These are phyloP conservation scores for Cremastinae sp. DNA, from an alignment of 2,888 invertebrate species.

Conservation along the genomic window DNA sequence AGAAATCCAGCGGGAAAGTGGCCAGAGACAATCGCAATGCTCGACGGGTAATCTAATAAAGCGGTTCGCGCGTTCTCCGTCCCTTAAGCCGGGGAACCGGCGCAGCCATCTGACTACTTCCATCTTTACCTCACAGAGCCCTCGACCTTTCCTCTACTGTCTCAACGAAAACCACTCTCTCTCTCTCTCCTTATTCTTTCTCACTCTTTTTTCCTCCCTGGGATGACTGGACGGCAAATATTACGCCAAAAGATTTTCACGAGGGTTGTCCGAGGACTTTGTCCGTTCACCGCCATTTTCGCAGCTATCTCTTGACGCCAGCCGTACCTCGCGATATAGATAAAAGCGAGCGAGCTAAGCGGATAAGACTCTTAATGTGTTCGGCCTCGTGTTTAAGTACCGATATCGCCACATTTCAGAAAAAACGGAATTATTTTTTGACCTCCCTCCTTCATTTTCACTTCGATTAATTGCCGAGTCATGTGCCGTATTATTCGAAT, in stretches of 20 bases:
- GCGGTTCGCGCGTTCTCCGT: constrained; percentile 67
- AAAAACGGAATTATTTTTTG: too few relatives aligned
- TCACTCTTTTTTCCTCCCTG: too few relatives aligned
- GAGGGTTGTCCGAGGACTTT: constrained; percentile 59
- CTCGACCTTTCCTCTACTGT: constrained; percentile 38
- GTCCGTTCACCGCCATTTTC: constrained; percentile 53
- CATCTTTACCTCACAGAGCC: constrained; percentile 28
- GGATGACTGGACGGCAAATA: constrained; percentile 73
- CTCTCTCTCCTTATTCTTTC: constrained; percentile 9
- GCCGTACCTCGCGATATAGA: constrained; percentile 28
- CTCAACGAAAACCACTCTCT: constrained; percentile 56
- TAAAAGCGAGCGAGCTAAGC: constrained; percentile 19
- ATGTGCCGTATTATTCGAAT: not conserved
- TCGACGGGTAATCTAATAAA: constrained; percentile 79
- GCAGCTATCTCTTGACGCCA: constrained; percentile 28
- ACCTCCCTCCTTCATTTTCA: too few relatives aligned
- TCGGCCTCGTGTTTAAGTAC: constrained; percentile 11
- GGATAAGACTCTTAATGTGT: constrained; percentile 16
- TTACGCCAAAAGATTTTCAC: constrained; percentile 71
- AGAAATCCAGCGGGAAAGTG: constrained; percentile 45
- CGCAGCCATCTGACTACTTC: constrained; percentile 33
- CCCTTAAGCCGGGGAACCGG: constrained; percentile 24
- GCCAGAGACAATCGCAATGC: constrained; percentile 66
- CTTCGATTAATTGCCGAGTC: too few relatives aligned
- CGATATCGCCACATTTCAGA: not conserved